phyloP scores from a whole-genome alignment of 2,113 vertebrate species.

The human region DNA sequence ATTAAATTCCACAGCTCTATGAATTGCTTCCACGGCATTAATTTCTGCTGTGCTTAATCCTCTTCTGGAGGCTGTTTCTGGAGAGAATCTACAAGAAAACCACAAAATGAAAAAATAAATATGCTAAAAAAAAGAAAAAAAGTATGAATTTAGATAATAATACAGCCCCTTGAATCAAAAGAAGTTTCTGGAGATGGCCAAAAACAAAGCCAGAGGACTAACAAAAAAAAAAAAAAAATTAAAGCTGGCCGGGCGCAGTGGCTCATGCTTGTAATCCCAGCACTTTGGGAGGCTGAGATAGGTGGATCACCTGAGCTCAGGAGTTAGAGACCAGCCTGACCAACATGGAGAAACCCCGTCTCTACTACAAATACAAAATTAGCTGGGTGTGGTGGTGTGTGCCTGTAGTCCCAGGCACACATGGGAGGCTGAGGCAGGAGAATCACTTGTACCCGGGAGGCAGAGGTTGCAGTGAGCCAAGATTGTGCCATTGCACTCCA shows the following conservation, averaged over 20 bases:
- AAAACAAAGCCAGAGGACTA: conserved; percentile 59
- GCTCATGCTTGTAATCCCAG: no score
- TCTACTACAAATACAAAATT: no score
- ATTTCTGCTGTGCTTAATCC: conserved; percentile 99
- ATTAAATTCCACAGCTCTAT: conserved; percentile 99
- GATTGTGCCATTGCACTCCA: no score
- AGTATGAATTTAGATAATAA: conserved; percentile 25
- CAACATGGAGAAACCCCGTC: no score
- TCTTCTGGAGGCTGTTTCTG: conserved; percentile 96
- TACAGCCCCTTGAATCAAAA: conserved; percentile 14
- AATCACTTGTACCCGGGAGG: no score
- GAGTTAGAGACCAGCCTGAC: no score
- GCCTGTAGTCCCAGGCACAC: no score
- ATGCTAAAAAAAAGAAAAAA: background rate
- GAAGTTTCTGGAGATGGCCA: conserved; percentile 19
- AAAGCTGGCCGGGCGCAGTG: background rate
- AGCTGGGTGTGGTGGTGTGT: no score
- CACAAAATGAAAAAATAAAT: conserved; percentile 46
- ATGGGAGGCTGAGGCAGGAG: no score
- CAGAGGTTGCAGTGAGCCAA: no score
- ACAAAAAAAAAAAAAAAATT: conserved; percentile 10
- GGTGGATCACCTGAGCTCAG: no score
- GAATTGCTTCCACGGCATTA: conserved; percentile 99
- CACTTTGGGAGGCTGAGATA: no score
- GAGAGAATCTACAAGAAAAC: conserved; percentile 92